phyloP scores from a whole-genome alignment of 1,140 invertebrate species.

The Adoxophyes honmai region DNA sequence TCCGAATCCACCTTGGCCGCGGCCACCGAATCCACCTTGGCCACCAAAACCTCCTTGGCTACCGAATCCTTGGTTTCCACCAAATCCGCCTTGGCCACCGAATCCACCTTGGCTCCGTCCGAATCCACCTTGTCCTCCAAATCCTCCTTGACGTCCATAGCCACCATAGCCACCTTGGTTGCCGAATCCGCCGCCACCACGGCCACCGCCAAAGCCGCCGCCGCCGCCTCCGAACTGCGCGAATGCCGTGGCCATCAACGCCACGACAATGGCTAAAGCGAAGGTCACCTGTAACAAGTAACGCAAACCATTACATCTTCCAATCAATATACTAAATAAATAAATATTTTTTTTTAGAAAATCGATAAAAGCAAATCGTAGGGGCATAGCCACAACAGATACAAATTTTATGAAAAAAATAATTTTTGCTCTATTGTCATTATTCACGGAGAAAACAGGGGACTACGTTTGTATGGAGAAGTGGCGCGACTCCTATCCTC shows the following conservation, averaged over 20 bases:
- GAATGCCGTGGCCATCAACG: neutral
- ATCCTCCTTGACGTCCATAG: conserved; percentile 11
- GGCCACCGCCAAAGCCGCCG: conserved; percentile 3
- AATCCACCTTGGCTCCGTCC: conserved; percentile 21
- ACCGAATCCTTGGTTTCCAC: conserved; percentile 18
- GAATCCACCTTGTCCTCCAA: conserved; percentile 17
- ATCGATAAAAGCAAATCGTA: no score
- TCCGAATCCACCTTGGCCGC: conserved; percentile 8
- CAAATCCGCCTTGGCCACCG: conserved; percentile 17
- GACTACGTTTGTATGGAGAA: no score
- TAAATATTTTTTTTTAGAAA: no score
- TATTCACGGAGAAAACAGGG: no score
- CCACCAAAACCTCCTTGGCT: conserved; percentile 16
- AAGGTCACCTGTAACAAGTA: neutral
- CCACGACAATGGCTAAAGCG: conserved; percentile 8
- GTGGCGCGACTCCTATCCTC: no score
- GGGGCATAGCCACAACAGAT: no score
- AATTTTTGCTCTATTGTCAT: no score
- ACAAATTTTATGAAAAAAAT: no score
- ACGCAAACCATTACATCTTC: no score
- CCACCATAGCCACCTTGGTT: neutral
- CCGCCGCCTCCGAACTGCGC: neutral
- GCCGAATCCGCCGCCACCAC: neutral
- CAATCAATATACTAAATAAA: no score
- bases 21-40: conserved; percentile 9